Base-by-base conservation (phyloP, 2,113 vertebrate genomes). In the Elanoides forficatus region DNA sequence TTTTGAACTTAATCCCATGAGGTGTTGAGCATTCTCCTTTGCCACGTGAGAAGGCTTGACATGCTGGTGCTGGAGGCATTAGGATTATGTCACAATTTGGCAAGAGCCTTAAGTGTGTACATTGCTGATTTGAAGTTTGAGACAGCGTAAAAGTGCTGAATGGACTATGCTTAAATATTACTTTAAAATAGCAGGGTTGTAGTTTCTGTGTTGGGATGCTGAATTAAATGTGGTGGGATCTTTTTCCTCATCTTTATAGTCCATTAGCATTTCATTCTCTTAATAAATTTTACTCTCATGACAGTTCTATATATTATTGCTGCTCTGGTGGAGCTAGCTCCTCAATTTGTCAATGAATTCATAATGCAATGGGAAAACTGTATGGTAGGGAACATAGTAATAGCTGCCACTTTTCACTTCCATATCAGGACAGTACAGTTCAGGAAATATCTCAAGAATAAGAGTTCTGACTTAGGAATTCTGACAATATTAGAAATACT, bases 31-130 rank as follows among this genome's bases (percentile, higher is more conserved):
- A 0, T 76, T 93, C 50, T 82, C 25, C 62, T 67, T 80, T 78
- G 63, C 55, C 78, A 58, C 3, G 1, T 65, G 43, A 93, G 53
- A 80, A 38, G 34, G 47, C n/a, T 76, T 94, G 91, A 85, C 26
- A 12, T 58, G 45, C 73, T 95, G 87, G 78, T 70, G 93, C 29
- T 76, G n/a, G n/a, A 88, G 42, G 43, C 78, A 70, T 91, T 81
- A 88, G 62, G 67, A 93, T 91, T 83, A 56, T 82, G 59, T 92
- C 73, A 92, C 52, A 71, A 12, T 95, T 88, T 90, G 86, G 66
- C 90, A 93, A 81, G 73, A 50, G 23, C 25, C 47, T 58, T 56
- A 65, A 34, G 30, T 10, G 9, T 48, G 21, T 86, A n/a, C 47
- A 58, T 93, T 72, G 36, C 25, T 81, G 40, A 93, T 94, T 34